phyloP scores from a whole-genome alignment of 92 coral and sea anemone genomes.

The Porites cylindrica region DNA sequence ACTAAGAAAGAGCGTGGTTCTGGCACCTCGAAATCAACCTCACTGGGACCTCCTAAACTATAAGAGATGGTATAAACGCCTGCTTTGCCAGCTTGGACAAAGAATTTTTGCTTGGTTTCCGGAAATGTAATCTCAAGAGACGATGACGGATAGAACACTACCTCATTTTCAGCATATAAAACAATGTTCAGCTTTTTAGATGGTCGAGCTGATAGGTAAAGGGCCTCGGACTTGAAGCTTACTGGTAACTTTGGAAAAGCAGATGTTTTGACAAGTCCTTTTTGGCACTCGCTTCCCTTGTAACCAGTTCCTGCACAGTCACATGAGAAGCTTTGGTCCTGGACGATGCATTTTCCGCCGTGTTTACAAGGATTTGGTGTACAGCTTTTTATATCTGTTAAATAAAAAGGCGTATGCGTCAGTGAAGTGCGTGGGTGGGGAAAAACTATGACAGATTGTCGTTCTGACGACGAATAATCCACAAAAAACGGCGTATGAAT shows the following conservation, averaged over 20 bases:
- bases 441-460: no score
- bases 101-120: constrained; percentile 11
- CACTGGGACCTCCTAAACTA: constrained; percentile 24
- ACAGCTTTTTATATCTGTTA: constrained; percentile 53
- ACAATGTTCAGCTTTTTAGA: constrained; percentile 18
- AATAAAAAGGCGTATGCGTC: neutral
- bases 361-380: constrained; percentile 73
- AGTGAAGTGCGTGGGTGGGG: no score
- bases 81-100: constrained; percentile 22
- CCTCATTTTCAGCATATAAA: constrained; percentile 9
- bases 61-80: constrained; percentile 42
- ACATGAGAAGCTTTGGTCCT: constrained; percentile 44
- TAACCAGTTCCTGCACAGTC: constrained; percentile 73
- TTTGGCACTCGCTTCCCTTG: constrained; percentile 63
- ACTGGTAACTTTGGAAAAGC: constrained; percentile 48
- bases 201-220: constrained; percentile 59
- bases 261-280: constrained; percentile 62
- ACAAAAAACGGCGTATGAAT: no score
- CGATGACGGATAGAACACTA: constrained; percentile 31
- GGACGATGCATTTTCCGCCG: constrained; percentile 55
- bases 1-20: constrained; percentile 34
- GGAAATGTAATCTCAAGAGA: constrained; percentile 10
- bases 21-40: constrained; percentile 48
- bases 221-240: constrained; percentile 24
- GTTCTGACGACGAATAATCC: no score